Evolutionary conservation across 1,140 invertebrate species (phyloP).

Genomic region (Venturia canescens): DNA sequence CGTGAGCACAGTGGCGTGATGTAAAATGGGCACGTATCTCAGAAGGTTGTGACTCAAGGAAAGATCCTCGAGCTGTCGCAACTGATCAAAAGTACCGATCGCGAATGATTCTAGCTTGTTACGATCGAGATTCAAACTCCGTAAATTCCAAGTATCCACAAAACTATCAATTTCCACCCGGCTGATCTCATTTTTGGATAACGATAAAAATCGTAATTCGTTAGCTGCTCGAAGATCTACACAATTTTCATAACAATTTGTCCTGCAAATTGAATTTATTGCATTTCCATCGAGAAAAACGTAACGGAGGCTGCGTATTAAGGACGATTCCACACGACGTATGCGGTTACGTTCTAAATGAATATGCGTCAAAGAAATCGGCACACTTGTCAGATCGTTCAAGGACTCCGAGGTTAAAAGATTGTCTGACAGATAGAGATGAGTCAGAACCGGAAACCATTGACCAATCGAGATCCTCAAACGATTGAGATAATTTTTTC

Average conservation of each 20-base stretch:
- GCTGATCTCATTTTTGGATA: conserved; percentile 61
- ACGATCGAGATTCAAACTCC: conserved; percentile 61
- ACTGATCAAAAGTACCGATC: conserved; percentile 51
- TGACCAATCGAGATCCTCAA: conserved; percentile 55
- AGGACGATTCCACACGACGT: conserved; percentile 47
- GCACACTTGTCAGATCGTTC: conserved; percentile 55
- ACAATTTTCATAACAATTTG: conserved; percentile 49
- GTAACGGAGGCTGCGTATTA: conserved; percentile 49
- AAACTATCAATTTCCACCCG: conserved; percentile 62
- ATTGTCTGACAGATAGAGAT: conserved; percentile 68
- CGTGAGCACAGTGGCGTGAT: conserved; percentile 49
- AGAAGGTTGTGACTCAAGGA: conserved; percentile 65
- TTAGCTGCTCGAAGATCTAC: conserved; percentile 54
- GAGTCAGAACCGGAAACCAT: conserved; percentile 61
- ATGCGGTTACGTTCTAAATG: conserved; percentile 66
- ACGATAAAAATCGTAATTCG: conserved; percentile 59
- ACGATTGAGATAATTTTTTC: conserved; percentile 54
- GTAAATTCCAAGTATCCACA: conserved; percentile 50
- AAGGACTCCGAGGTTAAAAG: conserved; percentile 57
- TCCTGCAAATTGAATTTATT: conserved; percentile 61
- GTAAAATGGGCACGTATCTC: conserved; percentile 59
- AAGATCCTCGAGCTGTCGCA: conserved; percentile 55
- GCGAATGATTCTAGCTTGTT: conserved; percentile 60
- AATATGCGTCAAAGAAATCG: conserved; percentile 60
- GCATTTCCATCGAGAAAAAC: conserved; percentile 64